Percentiles rank a stretch among this genome's conserved stretches.
Evolutionary conservation across 1,140 invertebrate species (phyloP).

Genomic region (Drosophila neocordata): DNA sequence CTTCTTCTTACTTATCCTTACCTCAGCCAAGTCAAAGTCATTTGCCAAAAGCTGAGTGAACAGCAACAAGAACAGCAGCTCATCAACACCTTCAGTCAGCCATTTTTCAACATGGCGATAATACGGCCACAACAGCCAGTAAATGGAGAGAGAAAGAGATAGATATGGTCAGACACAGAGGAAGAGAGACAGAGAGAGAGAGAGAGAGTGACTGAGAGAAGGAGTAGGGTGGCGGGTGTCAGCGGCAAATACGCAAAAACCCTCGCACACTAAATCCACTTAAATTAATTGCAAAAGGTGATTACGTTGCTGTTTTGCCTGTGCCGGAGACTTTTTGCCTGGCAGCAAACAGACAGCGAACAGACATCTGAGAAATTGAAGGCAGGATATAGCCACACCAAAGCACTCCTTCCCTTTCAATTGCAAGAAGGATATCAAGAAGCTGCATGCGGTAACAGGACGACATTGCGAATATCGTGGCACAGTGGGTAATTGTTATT

Average conservation of each 20-base stretch:
- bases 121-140: constrained; percentile 37
- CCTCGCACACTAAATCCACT: constrained; percentile 80
- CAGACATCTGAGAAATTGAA: constrained; percentile 77
- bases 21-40: constrained; percentile 60
- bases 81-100: constrained; percentile 77
- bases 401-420: neutral
- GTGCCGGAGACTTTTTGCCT: constrained; percentile 51
- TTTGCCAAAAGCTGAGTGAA: constrained; percentile 61
- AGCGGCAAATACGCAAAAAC: constrained; percentile 72
- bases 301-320: constrained; percentile 81
- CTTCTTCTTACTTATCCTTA: constrained; percentile 9
- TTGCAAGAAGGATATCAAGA: constrained; percentile 64
- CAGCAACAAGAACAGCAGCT: constrained; percentile 53
- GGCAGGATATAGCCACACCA: constrained; percentile 22
- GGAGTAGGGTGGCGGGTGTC: neutral
- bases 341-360: constrained; percentile 65
- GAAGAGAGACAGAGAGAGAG: neutral
- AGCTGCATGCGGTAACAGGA: constrained; percentile 55
- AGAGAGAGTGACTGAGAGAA: neutral
- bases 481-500: neutral
- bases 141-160: neutral
- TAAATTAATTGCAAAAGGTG: constrained; percentile 83
- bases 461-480: constrained; percentile 26
- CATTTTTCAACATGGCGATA: constrained; percentile 65
- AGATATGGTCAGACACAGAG: neutral